phyloP scores from a whole-genome alignment of 2,888 invertebrate species.

The Micoletzkya japonica region DNA sequence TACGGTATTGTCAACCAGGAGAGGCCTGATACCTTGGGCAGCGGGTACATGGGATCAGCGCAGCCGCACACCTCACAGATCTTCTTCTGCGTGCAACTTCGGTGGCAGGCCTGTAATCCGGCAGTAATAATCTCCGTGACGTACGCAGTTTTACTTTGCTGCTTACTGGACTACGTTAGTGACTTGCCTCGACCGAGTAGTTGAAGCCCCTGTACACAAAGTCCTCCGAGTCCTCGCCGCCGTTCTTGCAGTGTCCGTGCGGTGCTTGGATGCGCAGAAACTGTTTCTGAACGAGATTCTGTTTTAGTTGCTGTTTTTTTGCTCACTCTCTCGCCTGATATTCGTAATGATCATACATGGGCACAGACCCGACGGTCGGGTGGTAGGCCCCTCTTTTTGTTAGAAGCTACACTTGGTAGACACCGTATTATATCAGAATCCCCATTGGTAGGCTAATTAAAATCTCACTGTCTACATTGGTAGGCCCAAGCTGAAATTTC shows the following conservation, averaged over 20 bases:
- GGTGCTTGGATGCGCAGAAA: slow-evolving; percentile 58
- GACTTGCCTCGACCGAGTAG: slow-evolving; percentile 55
- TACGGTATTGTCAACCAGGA: background rate
- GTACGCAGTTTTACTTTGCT: background rate
- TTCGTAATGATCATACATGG: no score
- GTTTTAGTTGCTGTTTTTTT: background rate
- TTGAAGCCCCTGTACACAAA: slow-evolving; percentile 60
- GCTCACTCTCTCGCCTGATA: no score
- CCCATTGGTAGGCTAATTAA: no score
- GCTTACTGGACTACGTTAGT: background rate
- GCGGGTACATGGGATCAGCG: slow-evolving; percentile 62
- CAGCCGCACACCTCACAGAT: slow-evolving; percentile 55
- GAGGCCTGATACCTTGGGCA: slow-evolving; percentile 31
- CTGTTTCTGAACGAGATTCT: slow-evolving; percentile 51
- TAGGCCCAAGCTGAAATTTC: background rate
- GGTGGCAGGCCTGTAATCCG: slow-evolving; percentile 49
- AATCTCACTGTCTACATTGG: background rate
- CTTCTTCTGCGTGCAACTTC: slow-evolving; percentile 60
- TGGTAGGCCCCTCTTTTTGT: no score
- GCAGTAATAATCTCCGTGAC: background rate
- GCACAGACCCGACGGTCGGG: no score
- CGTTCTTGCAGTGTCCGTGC: slow-evolving; percentile 56
- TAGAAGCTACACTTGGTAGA: no score
- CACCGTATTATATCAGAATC: no score
- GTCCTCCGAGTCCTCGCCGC: slow-evolving; percentile 49